Conservation (phyloP, 2,797 vertebrate genomes). For the Pogonophryne albipinna region DNA sequence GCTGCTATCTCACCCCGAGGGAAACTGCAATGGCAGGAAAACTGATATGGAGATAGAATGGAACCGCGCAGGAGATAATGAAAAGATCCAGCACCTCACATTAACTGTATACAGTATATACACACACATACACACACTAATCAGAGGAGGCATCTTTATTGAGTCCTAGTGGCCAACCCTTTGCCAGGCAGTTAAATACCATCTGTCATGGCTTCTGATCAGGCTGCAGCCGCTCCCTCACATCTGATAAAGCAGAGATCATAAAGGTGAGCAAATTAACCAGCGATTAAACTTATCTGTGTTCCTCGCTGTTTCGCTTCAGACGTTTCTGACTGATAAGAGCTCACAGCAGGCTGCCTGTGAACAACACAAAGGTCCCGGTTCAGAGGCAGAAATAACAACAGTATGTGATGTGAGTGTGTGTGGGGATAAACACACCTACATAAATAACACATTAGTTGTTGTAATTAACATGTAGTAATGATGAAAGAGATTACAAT, state of each 20-base stretch:
- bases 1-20: slow-evolving; percentile 19
- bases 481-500: background rate
- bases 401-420: background rate
- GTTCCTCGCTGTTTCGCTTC: background rate
- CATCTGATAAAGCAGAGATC: slow-evolving; percentile 14
- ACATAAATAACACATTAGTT: background rate
- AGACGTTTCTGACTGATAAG: slow-evolving; percentile 36
- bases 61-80: slow-evolving; percentile 28
- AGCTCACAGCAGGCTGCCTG: slow-evolving; percentile 19
- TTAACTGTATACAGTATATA: background rate
- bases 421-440: background rate
- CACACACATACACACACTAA: slow-evolving; percentile 15
- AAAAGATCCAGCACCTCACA: slow-evolving; percentile 15
- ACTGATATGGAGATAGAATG: slow-evolving; percentile 21
- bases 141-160: slow-evolving; percentile 43
- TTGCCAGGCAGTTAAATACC: slow-evolving; percentile 39
- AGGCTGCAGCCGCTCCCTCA: slow-evolving; percentile 1
- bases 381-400: background rate
- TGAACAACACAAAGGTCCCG: slow-evolving; percentile 1
- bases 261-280: slow-evolving; percentile 38
- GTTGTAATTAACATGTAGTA: background rate
- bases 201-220: slow-evolving; percentile 46
- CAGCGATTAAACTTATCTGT: slow-evolving; percentile 35
- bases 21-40: slow-evolving; percentile 29
- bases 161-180: slow-evolving; percentile 20